phyloP scores from a whole-genome alignment of 2,888 invertebrate genomes.

The Protonemura montana region DNA sequence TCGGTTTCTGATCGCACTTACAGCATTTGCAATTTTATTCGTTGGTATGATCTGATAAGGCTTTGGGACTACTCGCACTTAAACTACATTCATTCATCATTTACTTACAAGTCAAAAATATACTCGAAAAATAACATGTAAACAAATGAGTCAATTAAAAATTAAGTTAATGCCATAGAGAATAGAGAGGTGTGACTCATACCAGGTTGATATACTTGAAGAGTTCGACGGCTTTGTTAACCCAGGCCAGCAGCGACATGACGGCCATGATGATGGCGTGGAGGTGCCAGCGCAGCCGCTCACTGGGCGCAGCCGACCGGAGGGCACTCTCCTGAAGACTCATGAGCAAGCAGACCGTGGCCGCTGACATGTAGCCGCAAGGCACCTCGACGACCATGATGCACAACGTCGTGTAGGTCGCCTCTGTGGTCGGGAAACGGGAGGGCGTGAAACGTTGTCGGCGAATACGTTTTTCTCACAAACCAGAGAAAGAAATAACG shows the following conservation, averaged over 20 bases:
- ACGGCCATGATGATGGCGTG: conserved; percentile 68
- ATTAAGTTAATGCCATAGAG: no score
- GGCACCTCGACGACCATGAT: conserved; percentile 67
- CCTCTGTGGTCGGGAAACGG: conserved; percentile 55
- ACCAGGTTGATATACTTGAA: conserved; percentile 66
- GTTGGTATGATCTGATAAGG: no score
- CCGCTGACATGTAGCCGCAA: conserved; percentile 68
- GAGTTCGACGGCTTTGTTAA: conserved; percentile 66
- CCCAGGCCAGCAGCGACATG: conserved; percentile 70
- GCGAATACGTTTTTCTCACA: no score
- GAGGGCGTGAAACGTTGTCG: no score
- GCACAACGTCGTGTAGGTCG: conserved; percentile 65
- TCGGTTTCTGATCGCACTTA: no score
- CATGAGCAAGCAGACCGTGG: conserved; percentile 67
- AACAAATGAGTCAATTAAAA: no score
- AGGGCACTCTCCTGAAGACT: conserved; percentile 67
- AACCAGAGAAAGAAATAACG: no score
- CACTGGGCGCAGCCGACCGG: conserved; percentile 55
- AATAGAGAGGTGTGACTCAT: background rate
- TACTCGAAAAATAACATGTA: no score
- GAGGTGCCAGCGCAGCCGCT: conserved; percentile 61
- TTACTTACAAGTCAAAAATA: no score
- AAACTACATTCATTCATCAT: no score
- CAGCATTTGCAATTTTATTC: no score
- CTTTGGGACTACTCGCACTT: no score